These are phyloP conservation scores for Dicranocentrus wangi DNA, from an alignment of 2,888 invertebrate genomes.

Conservation along the genomic window DNA sequence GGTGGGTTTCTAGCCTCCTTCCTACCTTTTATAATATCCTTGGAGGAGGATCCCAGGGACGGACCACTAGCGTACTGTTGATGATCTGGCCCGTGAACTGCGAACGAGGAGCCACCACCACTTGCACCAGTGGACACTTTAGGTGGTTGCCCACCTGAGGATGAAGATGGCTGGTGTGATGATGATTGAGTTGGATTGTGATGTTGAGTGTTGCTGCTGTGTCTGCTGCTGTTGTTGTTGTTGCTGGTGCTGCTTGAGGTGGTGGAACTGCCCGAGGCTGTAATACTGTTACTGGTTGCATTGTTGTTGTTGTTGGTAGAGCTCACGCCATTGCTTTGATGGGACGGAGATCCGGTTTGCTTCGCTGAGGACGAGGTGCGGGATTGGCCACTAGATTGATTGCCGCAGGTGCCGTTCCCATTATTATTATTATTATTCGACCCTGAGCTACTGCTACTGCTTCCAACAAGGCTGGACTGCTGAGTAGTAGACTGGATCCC, in stretches of 20 bases:
- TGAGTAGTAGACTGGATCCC: constrained; percentile 11
- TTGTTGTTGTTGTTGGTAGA: constrained; percentile 30
- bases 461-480: constrained; percentile 18
- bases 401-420: constrained; percentile 30
- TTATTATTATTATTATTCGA: constrained; percentile 17
- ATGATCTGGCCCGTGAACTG: constrained; percentile 28
- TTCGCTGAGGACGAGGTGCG: constrained; percentile 40
- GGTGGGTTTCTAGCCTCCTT: too few species aligned
- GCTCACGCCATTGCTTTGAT: constrained; percentile 41
- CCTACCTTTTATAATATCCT: constrained; percentile 68
- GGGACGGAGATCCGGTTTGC: constrained; percentile 45
- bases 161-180: constrained; percentile 41
- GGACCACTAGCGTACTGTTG: constrained; percentile 19
- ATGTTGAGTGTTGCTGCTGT: constrained; percentile 6
- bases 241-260: constrained; percentile 1
- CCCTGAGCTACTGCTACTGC: constrained; percentile 32
- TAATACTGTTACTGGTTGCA: constrained; percentile 30
- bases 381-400: constrained; percentile 53
- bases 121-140: neutral
- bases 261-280: constrained; percentile 1
- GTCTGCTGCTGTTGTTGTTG: constrained; percentile 3
- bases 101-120: constrained; percentile 19
- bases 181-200: constrained; percentile 38
- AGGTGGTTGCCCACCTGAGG: constrained; percentile 44
- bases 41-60: constrained; percentile 43